Evolutionary conservation across 1,140 invertebrate species (phyloP).

Genomic region (Rhynchophorus ferrugineus): DNA sequence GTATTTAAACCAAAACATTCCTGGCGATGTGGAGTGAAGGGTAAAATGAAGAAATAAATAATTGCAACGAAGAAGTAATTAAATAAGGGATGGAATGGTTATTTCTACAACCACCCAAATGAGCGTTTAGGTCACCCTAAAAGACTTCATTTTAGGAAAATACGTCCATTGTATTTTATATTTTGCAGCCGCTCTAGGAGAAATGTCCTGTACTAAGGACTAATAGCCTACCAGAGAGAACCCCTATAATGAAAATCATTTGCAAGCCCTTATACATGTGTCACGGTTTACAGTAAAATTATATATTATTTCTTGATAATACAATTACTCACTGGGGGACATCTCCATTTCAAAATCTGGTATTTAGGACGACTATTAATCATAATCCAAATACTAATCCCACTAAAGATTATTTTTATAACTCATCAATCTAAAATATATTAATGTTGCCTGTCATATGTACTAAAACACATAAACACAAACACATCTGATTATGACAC

Average conservation of each 20-base stretch:
- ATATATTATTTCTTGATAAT: conserved; percentile 15
- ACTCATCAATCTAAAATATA: not conserved
- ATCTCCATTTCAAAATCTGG: not conserved
- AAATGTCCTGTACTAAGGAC: conserved; percentile 14
- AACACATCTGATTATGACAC: too few species aligned
- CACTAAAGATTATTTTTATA: not conserved
- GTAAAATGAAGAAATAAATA: too few species aligned
- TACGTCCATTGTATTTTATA: conserved; percentile 17
- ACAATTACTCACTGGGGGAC: conserved; percentile 1
- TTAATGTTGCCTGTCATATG: too few species aligned
- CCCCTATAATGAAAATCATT: conserved; percentile 19
- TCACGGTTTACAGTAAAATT: conserved; percentile 10
- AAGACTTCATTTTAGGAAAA: conserved; percentile 11
- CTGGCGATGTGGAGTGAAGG: too few species aligned
- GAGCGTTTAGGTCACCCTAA: not conserved
- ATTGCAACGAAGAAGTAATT: too few species aligned
- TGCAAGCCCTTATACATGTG: conserved; percentile 15
- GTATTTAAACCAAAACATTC: too few species aligned
- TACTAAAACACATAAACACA: too few species aligned
- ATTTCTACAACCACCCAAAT: not conserved
- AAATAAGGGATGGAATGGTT: not conserved
- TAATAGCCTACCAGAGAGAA: conserved; percentile 14
- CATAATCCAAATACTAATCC: not conserved
- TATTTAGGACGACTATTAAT: not conserved
- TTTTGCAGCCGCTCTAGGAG: conserved; percentile 9